Evolutionary conservation across 2,113 vertebrate species (phyloP).

Genomic region (Arenaria interpres): DNA sequence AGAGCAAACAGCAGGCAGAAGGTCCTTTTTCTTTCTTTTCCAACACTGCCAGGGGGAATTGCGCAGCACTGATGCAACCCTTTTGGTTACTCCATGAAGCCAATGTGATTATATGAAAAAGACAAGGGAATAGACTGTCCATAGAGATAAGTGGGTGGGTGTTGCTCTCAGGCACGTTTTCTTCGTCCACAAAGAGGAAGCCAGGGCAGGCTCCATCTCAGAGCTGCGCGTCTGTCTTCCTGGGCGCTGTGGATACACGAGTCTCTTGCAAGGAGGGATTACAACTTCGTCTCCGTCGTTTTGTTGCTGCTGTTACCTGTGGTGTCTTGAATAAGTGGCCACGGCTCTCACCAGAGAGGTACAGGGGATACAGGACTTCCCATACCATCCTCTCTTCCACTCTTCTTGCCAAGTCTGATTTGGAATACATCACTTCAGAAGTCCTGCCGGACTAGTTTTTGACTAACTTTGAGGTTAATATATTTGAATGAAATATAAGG

Average conservation of each 20-base stretch:
- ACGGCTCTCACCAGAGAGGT: neutral
- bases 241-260: rapidly evolving
- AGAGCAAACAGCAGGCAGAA: neutral
- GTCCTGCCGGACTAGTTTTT: neutral
- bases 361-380: neutral
- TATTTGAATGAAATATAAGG: neutral
- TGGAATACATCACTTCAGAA: neutral
- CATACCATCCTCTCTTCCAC: neutral
- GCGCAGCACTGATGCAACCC: neutral
- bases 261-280: neutral
- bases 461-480: neutral
- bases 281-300: neutral
- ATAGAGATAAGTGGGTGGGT: neutral
- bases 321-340: neutral
- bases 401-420: neutral
- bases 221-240: rapidly evolving
- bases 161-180: neutral
- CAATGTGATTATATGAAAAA: rapidly evolving
- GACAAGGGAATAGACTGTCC: neutral
- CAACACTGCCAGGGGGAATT: neutral
- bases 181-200: neutral
- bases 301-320: neutral
- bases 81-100: neutral
- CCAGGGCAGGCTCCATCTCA: neutral
- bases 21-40: neutral